Conservation (phyloP, 2,113 vertebrate genomes). For the Astatoreochromis straeleni region DNA sequence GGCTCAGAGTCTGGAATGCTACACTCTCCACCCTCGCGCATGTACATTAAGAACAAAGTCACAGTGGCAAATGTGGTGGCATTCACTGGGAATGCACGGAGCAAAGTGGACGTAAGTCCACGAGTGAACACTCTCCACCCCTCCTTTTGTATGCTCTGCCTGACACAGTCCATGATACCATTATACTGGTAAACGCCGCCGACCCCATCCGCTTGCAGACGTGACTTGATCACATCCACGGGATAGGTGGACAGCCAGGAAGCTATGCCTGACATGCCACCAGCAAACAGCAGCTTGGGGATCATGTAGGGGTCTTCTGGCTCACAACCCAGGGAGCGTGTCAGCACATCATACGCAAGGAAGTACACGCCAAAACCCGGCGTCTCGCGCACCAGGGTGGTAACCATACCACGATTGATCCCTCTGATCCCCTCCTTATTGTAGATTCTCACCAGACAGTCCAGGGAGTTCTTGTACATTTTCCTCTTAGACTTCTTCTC, state of each 20-base stretch:
- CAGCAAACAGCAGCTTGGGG: slow-evolving; percentile 89
- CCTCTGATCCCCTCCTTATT: slow-evolving; percentile 84
- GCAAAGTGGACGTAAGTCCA: slow-evolving; percentile 89
- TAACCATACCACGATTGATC: slow-evolving; percentile 90
- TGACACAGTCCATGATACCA: slow-evolving; percentile 84
- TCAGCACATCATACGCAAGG: slow-evolving; percentile 86
- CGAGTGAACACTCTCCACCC: slow-evolving; percentile 88
- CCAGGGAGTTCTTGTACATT: slow-evolving; percentile 91
- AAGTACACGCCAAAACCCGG: slow-evolving; percentile 97
- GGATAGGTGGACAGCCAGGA: slow-evolving; percentile 98
- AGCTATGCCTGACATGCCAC: slow-evolving; percentile 87
- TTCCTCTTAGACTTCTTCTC: slow-evolving; percentile 81
- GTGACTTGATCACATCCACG: slow-evolving; percentile 92
- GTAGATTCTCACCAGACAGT: slow-evolving; percentile 92
- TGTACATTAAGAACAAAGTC: slow-evolving; percentile 87
- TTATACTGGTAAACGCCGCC: slow-evolving; percentile 82
- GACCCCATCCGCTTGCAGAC: slow-evolving; percentile 89
- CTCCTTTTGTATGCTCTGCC: slow-evolving; percentile 83
- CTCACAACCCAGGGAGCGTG: slow-evolving; percentile 85
- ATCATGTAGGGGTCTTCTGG: slow-evolving; percentile 85
- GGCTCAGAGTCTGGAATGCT: slow-evolving; percentile 72
- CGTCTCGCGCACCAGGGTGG: slow-evolving; percentile 88
- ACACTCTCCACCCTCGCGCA: slow-evolving; percentile 75
- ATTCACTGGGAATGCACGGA: slow-evolving; percentile 93
- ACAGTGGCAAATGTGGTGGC: slow-evolving; percentile 95